phyloP scores from a whole-genome alignment of 2,888 invertebrate species.

The Scaptomyza cyrtandrae region DNA sequence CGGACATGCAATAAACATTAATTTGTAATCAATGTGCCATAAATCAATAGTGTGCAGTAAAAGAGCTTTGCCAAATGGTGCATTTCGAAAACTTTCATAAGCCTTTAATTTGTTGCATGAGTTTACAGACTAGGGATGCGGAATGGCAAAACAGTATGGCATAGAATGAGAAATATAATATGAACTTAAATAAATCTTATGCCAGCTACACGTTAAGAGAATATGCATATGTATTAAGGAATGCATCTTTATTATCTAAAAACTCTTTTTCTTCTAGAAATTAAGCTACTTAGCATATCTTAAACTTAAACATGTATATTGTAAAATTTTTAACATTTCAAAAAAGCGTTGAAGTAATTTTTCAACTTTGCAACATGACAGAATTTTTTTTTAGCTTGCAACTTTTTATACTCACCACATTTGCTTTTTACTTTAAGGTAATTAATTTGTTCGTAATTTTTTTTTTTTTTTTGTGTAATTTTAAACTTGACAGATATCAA shows the following conservation, averaged over 20 bases:
- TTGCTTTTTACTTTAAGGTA: neutral
- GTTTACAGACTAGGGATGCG: neutral
- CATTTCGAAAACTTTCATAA: conserved; percentile 25
- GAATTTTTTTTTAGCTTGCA: neutral
- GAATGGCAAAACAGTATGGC: neutral
- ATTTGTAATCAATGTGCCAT: conserved; percentile 37
- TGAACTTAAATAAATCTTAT: too few species aligned
- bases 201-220: too few species aligned
- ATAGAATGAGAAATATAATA: neutral
- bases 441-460: neutral
- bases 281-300: neutral
- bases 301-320: neutral
- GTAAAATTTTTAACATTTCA: neutral
- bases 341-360: too few species aligned
- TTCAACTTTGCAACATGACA: too few species aligned
- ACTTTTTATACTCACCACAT: neutral
- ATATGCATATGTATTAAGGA: too few species aligned
- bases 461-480: neutral
- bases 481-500: conserved; percentile 9
- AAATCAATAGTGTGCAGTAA: conserved; percentile 67
- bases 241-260: too few species aligned
- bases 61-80: conserved; percentile 17
- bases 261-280: neutral
- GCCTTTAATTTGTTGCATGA: conserved; percentile 11
- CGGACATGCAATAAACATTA: conserved; percentile 46